Percentiles rank a stretch among this genome's conserved stretches.
phyloP scores from a whole-genome alignment of 2,113 vertebrate species.

The Brienomyrus longianalis region DNA sequence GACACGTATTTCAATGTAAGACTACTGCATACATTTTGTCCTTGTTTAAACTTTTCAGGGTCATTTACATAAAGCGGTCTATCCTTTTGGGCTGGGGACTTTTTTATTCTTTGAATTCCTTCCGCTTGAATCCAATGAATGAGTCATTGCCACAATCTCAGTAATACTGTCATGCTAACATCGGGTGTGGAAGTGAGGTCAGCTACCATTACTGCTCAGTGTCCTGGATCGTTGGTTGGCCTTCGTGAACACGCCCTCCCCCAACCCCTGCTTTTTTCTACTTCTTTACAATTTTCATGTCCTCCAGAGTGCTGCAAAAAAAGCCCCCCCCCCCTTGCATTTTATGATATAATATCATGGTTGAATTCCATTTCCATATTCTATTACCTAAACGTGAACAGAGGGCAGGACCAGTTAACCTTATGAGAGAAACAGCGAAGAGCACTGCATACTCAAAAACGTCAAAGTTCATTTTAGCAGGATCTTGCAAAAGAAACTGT shows the following conservation, averaged over 20 bases:
- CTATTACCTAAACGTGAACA: not conserved
- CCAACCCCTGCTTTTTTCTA: not conserved
- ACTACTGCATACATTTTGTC: not conserved
- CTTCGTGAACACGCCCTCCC: not conserved
- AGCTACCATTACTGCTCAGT: not conserved
- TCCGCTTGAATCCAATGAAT: constrained; percentile 4
- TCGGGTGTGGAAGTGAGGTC: not conserved
- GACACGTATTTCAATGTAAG: not conserved
- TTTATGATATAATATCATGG: not conserved
- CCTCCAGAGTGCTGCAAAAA: not conserved
- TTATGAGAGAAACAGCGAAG: not conserved
- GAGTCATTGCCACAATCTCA: constrained; percentile 4
- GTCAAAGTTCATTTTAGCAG: not conserved
- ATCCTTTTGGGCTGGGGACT: not conserved
- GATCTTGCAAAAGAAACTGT: not conserved
- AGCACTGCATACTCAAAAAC: not conserved
- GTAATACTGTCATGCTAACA: not conserved
- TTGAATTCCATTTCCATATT: not conserved
- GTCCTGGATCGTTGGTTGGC: not conserved
- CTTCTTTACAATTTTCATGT: not conserved
- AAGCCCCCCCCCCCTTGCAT: not conserved
- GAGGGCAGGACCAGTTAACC: not conserved
- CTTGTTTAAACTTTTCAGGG: not conserved
- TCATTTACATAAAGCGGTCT: not conserved
- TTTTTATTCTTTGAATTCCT: not conserved